These are phyloP conservation scores for Echinops telfairi DNA, from an alignment of 2,113 vertebrate genomes.

Conservation along the genomic window DNA sequence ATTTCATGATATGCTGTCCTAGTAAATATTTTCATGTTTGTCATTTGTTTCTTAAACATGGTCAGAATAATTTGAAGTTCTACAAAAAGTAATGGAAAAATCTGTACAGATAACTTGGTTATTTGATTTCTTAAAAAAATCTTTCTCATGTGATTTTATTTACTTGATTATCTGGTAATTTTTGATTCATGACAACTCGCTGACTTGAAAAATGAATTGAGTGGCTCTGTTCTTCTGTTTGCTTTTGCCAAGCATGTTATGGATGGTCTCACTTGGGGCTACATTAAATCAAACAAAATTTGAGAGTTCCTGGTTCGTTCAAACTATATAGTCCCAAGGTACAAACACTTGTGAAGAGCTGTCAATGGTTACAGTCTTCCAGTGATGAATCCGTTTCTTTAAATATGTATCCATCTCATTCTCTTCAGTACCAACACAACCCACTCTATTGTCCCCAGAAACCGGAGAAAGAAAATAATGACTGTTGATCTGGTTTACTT, in stretches of 20 bases:
- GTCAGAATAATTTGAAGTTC: not conserved
- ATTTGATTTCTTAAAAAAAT: not conserved
- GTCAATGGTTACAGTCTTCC: not conserved
- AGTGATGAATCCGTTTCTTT: not conserved
- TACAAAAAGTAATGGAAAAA: not conserved
- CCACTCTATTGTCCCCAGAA: not conserved
- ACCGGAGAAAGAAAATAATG: not conserved
- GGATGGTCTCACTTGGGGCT: not conserved
- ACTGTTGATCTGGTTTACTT: not conserved
- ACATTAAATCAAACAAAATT: not conserved
- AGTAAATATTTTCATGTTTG: not conserved
- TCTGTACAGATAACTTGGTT: not conserved
- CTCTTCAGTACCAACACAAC: not conserved
- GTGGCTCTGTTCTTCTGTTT: not conserved
- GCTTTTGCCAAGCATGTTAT: not conserved
- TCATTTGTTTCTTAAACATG: conserved; percentile 3
- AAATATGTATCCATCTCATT: not conserved
- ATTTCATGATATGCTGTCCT: conserved; percentile 16
- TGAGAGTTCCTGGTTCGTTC: not conserved
- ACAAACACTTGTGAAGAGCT: not conserved
- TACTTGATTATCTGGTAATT: not conserved
- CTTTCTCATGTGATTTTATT: conserved; percentile 16
- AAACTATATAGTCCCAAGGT: not conserved
- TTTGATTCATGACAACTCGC: not conserved
- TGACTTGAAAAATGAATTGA: not conserved